These are phyloP conservation scores for Boulengeromyrus knoepffleri DNA, from an alignment of 2,113 vertebrate genomes.

Conservation along the genomic window DNA sequence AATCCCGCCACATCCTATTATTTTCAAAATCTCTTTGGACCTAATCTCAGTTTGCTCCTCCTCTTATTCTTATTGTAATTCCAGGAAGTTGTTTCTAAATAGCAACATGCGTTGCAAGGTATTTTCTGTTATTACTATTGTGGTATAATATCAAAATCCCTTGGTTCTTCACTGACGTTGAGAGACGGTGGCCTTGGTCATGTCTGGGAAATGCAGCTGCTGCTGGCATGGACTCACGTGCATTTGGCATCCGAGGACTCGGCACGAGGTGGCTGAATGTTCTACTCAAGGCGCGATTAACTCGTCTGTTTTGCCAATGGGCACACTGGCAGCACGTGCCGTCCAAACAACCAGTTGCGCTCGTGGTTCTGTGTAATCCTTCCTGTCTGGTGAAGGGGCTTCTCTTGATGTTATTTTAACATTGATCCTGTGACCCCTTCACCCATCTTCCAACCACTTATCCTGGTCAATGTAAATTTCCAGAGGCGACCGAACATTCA, in stretches of 20 bases:
- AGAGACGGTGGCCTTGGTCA: neutral
- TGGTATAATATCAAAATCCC: neutral
- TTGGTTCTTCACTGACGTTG: neutral
- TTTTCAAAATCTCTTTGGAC: neutral
- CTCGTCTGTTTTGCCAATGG: neutral
- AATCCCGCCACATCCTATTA: neutral
- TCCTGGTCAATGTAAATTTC: neutral
- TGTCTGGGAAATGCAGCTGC: neutral
- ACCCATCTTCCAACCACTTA: neutral
- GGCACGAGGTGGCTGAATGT: neutral
- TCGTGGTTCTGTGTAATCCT: neutral
- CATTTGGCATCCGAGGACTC: neutral
- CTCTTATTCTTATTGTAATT: neutral
- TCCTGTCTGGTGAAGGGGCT: neutral
- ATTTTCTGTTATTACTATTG: neutral
- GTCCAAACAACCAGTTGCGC: slow-evolving; percentile 7
- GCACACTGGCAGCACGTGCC: neutral
- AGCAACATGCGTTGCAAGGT: neutral
- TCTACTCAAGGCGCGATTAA: neutral
- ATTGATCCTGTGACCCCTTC: neutral
- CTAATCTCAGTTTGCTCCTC: neutral
- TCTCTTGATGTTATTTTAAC: neutral
- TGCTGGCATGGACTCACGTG: neutral
- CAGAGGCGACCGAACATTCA: neutral
- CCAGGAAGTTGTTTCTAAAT: neutral